Percentiles rank a stretch among this genome's conserved stretches.
phyloP scores from a whole-genome alignment of 1,140 invertebrate species.

The Brachionus rotundiformis region DNA sequence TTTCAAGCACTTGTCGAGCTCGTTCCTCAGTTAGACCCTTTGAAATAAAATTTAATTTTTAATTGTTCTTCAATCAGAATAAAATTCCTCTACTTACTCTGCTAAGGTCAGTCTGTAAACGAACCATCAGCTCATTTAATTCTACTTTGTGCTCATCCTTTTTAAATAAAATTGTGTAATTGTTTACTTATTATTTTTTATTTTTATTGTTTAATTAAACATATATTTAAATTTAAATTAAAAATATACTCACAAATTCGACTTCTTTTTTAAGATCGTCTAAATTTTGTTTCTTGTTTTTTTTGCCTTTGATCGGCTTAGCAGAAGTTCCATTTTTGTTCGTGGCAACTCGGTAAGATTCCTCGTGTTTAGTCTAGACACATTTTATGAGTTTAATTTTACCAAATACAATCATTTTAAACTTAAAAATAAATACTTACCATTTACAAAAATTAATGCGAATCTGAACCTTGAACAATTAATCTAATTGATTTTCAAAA shows the following conservation, averaged over 20 bases:
- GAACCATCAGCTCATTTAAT: constrained; percentile 6
- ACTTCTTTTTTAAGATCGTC: constrained; percentile 50
- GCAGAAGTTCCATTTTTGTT: background rate
- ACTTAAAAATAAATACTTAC: background rate
- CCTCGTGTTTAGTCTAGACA: constrained; percentile 31
- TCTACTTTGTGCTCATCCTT: constrained; percentile 48
- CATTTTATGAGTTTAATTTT: background rate
- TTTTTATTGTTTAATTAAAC: background rate
- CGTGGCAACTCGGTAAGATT: constrained; percentile 45
- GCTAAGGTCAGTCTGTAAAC: background rate
- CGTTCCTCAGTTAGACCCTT: constrained; percentile 45
- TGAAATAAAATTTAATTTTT: background rate
- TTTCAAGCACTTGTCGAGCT: constrained; percentile 25
- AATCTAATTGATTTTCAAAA: constrained; percentile 2
- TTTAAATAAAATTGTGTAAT: too few relatives aligned
- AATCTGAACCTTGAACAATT: constrained; percentile 1
- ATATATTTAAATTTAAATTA: too few relatives aligned
- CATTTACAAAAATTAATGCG: background rate
- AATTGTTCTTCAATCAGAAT: too few relatives aligned
- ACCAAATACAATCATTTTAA: too few relatives aligned
- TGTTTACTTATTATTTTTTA: background rate
- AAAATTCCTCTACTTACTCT: too few relatives aligned
- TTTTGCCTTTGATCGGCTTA: constrained; percentile 16
- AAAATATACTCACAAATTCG: constrained; percentile 43
- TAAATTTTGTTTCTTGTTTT: constrained; percentile 40